A percentile compares a stretch with the other conserved stretches of the same genome.
Evolutionary conservation across 2,797 vertebrate genomes (phyloP).

Genomic region (Lepilemur septentrionalis): DNA sequence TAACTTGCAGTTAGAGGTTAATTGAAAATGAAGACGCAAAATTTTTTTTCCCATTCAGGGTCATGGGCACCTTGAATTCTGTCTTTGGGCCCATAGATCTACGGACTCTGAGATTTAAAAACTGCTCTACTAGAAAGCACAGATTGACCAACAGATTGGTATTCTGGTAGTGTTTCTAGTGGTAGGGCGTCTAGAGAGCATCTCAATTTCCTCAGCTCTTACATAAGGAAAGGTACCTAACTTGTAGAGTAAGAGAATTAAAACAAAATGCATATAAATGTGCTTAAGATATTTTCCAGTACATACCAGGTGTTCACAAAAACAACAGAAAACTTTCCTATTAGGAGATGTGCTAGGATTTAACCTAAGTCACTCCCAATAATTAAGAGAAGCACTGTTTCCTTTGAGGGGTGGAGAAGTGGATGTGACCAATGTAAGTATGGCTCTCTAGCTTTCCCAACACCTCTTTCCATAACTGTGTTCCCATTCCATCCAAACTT

Average conservation of each 20-base stretch:
- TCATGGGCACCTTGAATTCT: neutral
- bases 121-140: neutral
- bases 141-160: neutral
- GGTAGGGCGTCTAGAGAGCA: neutral
- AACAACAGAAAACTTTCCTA: neutral
- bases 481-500: neutral
- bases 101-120: neutral
- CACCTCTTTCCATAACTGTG: neutral
- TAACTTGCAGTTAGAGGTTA: neutral
- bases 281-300: neutral
- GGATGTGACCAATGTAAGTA: neutral
- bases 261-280: neutral
- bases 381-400: neutral
- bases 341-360: neutral
- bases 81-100: neutral
- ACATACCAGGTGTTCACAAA: neutral
- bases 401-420: neutral
- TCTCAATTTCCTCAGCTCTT: neutral
- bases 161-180: neutral
- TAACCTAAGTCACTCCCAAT: neutral
- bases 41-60: neutral
- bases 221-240: neutral
- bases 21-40: neutral
- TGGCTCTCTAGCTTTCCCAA: neutral
- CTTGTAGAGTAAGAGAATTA: neutral